Percentiles rank a stretch among this genome's conserved stretches.
phyloP scores from a whole-genome alignment of 2,888 invertebrate species.

The Drosophila longiperda region DNA sequence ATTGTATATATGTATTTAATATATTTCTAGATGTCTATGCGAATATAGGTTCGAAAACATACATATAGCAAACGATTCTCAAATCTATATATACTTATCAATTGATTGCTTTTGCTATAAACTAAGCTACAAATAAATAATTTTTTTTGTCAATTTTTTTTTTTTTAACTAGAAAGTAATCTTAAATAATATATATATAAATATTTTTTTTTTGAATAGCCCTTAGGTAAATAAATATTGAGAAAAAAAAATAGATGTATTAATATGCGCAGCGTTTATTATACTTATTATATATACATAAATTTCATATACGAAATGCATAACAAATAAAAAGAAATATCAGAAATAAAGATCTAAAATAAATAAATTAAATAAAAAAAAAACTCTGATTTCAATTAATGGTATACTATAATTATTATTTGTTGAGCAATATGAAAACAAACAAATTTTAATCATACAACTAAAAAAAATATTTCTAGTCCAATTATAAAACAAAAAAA shows the following conservation, averaged over 20 bases:
- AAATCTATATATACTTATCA: constrained; percentile 31
- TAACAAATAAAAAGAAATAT: constrained; percentile 20
- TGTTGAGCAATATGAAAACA: constrained; percentile 42
- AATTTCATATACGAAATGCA: constrained; percentile 25
- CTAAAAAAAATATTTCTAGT: constrained; percentile 70
- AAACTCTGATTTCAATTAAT: constrained; percentile 33
- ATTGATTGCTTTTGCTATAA: constrained; percentile 41
- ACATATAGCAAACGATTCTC: constrained; percentile 43
- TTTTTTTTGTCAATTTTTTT: constrained; percentile 40
- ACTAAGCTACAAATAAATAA: constrained; percentile 24
- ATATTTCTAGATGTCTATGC: constrained; percentile 55
- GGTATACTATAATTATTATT: constrained; percentile 42
- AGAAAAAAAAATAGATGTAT: constrained; percentile 23
- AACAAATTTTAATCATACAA: constrained; percentile 24
- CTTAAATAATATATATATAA: constrained; percentile 2
- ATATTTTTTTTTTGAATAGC: constrained; percentile 34
- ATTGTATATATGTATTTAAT: constrained; percentile 51
- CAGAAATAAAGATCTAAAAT: constrained; percentile 33
- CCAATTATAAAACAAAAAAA: constrained; percentile 61
- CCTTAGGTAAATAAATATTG: constrained; percentile 37
- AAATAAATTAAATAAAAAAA: constrained; percentile 27
- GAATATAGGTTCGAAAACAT: constrained; percentile 7
- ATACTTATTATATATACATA: constrained; percentile 19
- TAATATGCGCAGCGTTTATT: constrained; percentile 43
- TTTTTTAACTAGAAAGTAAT: constrained; percentile 24